Conservation (phyloP, 2,113 vertebrate genomes). For the Pan paniscus region DNA sequence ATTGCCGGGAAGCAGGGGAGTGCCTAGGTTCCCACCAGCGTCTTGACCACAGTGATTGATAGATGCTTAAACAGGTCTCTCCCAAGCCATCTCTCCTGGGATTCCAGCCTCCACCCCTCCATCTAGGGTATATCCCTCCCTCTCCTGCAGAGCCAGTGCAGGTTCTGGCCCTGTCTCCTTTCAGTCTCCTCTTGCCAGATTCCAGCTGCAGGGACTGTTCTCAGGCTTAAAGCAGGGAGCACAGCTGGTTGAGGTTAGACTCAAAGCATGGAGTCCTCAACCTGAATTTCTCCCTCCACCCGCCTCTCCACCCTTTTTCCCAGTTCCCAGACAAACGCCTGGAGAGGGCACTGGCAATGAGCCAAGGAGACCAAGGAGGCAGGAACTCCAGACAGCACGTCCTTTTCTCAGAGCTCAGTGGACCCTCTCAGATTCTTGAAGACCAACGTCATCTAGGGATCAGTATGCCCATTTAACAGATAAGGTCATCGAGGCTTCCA, state of each 20-base stretch:
- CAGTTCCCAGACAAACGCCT: not conserved
- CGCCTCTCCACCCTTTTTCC: fast-evolving
- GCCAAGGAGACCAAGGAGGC: not conserved
- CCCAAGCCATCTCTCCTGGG: not conserved
- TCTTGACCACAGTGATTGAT: not conserved
- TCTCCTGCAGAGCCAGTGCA: not conserved
- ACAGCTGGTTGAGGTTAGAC: not conserved
- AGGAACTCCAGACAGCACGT: fast-evolving
- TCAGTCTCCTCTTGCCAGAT: not conserved
- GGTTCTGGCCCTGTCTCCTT: not conserved
- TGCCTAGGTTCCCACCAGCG: fast-evolving
- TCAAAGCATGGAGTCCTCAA: not conserved
- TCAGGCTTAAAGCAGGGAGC: not conserved
- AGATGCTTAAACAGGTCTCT: not conserved
- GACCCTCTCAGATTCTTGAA: not conserved
- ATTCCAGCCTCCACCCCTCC: not conserved
- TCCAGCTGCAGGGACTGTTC: not conserved
- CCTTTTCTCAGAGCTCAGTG: not conserved
- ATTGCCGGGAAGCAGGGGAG: not conserved
- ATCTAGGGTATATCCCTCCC: too few species aligned
- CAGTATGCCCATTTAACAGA: not conserved
- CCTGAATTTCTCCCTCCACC: not conserved
- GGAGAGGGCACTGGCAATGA: too few species aligned
- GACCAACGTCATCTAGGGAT: not conserved
- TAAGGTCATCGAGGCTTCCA: not conserved